Evolutionary conservation across 2,797 vertebrate genomes (phyloP).

Genomic region (Chelidonichthys spinosus): DNA sequence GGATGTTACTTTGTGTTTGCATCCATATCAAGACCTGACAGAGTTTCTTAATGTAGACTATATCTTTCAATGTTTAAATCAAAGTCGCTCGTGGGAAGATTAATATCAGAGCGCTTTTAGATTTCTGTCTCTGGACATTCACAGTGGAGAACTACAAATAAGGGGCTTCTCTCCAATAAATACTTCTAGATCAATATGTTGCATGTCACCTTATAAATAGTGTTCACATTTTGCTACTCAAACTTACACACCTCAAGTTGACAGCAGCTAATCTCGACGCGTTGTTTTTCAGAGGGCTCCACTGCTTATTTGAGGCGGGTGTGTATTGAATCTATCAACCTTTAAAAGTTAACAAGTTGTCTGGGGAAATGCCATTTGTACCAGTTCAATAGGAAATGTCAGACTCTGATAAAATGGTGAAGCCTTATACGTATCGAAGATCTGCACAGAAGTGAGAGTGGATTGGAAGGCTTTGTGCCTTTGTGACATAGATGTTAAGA

Average conservation of each 20-base stretch:
- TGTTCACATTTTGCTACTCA: conserved; percentile 71
- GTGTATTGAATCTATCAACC: conserved; percentile 87
- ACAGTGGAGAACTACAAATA: conserved; percentile 48
- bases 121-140: conserved; percentile 32
- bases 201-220: conserved; percentile 68
- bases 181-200: conserved; percentile 76
- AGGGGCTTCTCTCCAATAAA: conserved; percentile 68
- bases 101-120: conserved; percentile 31
- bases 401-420: conserved; percentile 83
- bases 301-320: conserved; percentile 78
- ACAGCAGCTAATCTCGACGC: conserved; percentile 84
- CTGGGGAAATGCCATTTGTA: conserved; percentile 90
- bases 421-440: conserved; percentile 71
- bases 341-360: conserved; percentile 93
- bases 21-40: conserved; percentile 19
- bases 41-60: not conserved
- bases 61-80: conserved; percentile 26
- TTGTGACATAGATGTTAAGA: conserved; percentile 53
- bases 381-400: conserved; percentile 89
- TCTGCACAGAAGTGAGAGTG: conserved; percentile 54
- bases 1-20: conserved; percentile 35
- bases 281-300: conserved; percentile 84
- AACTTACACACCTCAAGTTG: conserved; percentile 76
- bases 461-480: conserved; percentile 54
- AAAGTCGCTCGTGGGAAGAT: conserved; percentile 31